These are phyloP conservation scores for Drosophila nikananu DNA, from an alignment of 1,140 invertebrate genomes.

Conservation along the genomic window DNA sequence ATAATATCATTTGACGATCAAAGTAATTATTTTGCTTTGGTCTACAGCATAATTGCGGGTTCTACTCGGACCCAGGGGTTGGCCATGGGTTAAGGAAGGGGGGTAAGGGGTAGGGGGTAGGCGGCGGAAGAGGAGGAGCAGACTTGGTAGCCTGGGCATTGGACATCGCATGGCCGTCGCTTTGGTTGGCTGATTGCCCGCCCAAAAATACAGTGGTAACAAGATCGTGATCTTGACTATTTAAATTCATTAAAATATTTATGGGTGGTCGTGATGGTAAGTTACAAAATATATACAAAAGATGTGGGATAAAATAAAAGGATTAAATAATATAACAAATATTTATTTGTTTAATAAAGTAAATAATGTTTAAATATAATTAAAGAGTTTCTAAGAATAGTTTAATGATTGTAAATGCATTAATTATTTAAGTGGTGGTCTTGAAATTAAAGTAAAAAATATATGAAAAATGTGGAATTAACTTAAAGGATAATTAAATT, in stretches of 20 bases:
- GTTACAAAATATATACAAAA: not conserved
- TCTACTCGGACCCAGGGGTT: slow-evolving; percentile 50
- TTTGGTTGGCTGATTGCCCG: slow-evolving; percentile 68
- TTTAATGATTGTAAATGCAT: too few species aligned
- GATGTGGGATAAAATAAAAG: not conserved
- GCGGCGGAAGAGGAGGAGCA: slow-evolving; percentile 44
- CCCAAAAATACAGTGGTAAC: slow-evolving; percentile 44
- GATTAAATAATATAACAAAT: not conserved
- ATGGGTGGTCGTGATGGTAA: slow-evolving; percentile 1
- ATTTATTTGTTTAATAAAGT: not conserved
- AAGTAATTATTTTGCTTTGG: slow-evolving; percentile 85
- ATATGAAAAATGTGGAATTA: too few species aligned
- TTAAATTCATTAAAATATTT: slow-evolving; percentile 1
- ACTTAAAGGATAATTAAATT: too few species aligned
- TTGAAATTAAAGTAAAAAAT: too few species aligned
- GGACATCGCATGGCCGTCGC: slow-evolving; percentile 66
- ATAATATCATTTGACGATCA: slow-evolving; percentile 85
- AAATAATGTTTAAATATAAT: not conserved
- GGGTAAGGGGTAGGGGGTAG: not conserved
- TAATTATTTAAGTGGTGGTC: too few species aligned
- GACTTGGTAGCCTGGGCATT: slow-evolving; percentile 50
- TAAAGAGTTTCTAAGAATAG: not conserved
- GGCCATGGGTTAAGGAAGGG: slow-evolving; percentile 10
- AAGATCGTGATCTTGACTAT: slow-evolving; percentile 16
- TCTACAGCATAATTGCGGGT: slow-evolving; percentile 83